Evolutionary conservation across 2,888 invertebrate species (phyloP).

Genomic region (Chromoteleia sp.): DNA sequence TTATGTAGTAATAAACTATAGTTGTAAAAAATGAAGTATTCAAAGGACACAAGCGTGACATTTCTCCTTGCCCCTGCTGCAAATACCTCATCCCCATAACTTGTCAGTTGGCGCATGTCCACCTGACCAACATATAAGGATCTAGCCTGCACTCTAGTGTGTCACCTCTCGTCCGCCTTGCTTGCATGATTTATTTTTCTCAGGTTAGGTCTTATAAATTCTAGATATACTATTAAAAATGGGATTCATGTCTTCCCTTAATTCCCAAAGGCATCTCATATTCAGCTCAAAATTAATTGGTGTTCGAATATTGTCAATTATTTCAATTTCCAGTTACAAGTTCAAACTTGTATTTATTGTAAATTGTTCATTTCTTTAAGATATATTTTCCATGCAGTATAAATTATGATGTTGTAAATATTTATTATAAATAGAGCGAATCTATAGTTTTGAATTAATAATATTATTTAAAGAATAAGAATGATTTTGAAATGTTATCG

Average conservation of each 20-base stretch:
- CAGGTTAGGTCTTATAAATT: conserved; percentile 71
- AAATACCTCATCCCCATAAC: conserved; percentile 71
- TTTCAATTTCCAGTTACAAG: conserved; percentile 23
- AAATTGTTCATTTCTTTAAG: conserved; percentile 29
- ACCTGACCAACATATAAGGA: conserved; percentile 79
- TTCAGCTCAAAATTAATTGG: conserved; percentile 60
- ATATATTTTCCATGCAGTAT: background rate
- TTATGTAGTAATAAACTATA: conserved; percentile 20
- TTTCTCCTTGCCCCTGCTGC: conserved; percentile 70
- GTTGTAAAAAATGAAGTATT: conserved; percentile 78
- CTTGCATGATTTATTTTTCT: conserved; percentile 78
- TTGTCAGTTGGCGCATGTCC: conserved; percentile 83
- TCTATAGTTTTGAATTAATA: too few species aligned
- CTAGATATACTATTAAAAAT: conserved; percentile 49
- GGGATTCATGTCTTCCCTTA: conserved; percentile 32
- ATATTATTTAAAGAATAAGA: too few species aligned
- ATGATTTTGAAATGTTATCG: too few species aligned
- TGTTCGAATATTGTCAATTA: conserved; percentile 14
- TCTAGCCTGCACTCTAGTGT: conserved; percentile 83
- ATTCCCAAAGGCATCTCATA: conserved; percentile 48
- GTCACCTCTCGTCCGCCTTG: conserved; percentile 80
- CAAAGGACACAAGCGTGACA: conserved; percentile 73
- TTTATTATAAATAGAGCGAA: too few species aligned
- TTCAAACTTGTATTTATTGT: conserved; percentile 57
- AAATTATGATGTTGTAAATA: conserved; percentile 6